These are phyloP conservation scores for Sebastes melanostomus DNA, from an alignment of 2,797 vertebrate species.

Conservation along the genomic window DNA sequence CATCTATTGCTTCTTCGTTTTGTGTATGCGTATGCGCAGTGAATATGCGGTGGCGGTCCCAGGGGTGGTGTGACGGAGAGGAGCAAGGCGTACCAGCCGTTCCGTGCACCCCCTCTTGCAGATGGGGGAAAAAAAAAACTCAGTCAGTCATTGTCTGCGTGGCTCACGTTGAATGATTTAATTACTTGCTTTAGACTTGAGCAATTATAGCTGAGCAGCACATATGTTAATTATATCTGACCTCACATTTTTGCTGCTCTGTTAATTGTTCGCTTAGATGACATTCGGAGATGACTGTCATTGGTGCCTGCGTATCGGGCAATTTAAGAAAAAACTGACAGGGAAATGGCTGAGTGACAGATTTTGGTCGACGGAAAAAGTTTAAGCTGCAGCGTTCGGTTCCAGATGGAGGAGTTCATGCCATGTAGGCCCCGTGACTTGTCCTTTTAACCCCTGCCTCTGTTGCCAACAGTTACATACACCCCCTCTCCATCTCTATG, in stretches of 20 bases:
- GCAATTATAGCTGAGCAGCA: constrained; percentile 76
- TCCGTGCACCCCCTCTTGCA: background rate
- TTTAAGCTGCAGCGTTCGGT: background rate
- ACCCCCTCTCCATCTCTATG: background rate
- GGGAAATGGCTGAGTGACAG: constrained; percentile 16
- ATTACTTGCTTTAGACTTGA: constrained; percentile 75
- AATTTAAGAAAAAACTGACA: constrained; percentile 28
- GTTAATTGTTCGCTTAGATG: constrained; percentile 73
- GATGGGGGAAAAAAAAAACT: background rate
- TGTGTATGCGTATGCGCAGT: background rate
- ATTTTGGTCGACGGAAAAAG: constrained; percentile 33
- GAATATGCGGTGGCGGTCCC: constrained; percentile 14
- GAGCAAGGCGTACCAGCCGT: constrained; percentile 20
- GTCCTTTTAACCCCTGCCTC: constrained; percentile 11
- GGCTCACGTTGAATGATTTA: constrained; percentile 70
- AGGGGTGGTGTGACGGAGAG: constrained; percentile 39
- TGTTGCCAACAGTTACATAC: constrained; percentile 4
- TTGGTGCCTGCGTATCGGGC: constrained; percentile 63
- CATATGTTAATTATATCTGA: constrained; percentile 80
- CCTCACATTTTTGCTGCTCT: constrained; percentile 73
- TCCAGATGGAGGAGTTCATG: constrained; percentile 32
- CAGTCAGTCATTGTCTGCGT: constrained; percentile 53
- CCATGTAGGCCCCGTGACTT: background rate
- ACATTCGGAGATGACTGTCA: constrained; percentile 68
- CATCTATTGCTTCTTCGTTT: background rate